Base-by-base conservation (phyloP, 2,888 invertebrate genomes). In the Pyrgus malvae region DNA sequence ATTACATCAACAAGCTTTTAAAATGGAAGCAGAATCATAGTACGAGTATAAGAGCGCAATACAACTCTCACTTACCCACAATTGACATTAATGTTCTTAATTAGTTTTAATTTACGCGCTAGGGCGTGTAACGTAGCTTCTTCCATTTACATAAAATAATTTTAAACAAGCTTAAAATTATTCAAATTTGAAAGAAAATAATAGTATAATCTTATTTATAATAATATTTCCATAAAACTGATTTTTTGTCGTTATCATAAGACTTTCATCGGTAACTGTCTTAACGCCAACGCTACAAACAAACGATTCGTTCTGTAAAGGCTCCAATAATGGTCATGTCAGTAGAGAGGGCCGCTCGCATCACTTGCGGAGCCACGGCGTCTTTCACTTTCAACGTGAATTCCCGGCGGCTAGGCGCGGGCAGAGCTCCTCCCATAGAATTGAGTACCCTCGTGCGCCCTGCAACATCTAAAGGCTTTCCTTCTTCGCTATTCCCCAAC, bases 261-360 rank as follows among this genome's bases (percentile, higher is more conserved):
- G 14, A 41, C 31, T 48, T 48, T 40, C 49, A 42, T 42, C 31
- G 14, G 49, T 31, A 41, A 38, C 17, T 33, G 25, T 35, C 2
- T 16, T 19, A 53, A 31, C 19, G 31, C 44, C 51, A 41, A 41
- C 62, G 78, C 78, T 87, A 89, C 80, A 87, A 78, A 60, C 87
- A 85, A 45, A 86, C 88, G 42, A 80, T 77, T 38, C 80, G 81
- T 66, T 90, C 89, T 8, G 88, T 89, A 62, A 90, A 88, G 37
- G 87, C 89, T 23, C 88, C 88, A 11, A 88, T 66, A 56, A 90
- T 70, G 38, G 73, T 80, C 79, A 90, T 82, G 66, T 90, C 89
- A 25, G 69, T 66, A 35, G 80, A 73, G 21, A 89, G 78, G 11
- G 85, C 83, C 16, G 87, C 88, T 35, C 90, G 81, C 81, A 90